Percentiles rank a stretch among this genome's conserved stretches.
Evolutionary conservation across 53 echinoderm and acorn worm genomes (phyloP).

Genomic region (Echinometra lucunter): DNA sequence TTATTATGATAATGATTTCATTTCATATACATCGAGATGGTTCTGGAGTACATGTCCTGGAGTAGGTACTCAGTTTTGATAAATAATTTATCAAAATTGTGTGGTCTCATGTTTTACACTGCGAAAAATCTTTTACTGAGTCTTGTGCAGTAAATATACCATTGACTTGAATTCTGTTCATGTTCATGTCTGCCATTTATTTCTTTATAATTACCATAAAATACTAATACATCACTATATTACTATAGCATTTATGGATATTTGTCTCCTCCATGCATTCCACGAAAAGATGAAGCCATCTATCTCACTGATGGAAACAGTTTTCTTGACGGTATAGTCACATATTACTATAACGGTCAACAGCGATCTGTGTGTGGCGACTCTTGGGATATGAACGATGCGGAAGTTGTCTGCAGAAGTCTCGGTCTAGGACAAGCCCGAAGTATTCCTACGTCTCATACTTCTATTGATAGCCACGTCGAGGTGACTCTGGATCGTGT

Average conservation of each 20-base stretch:
- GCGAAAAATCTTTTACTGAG: too few relatives aligned
- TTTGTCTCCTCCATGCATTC: background rate
- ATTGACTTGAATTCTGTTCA: too few relatives aligned
- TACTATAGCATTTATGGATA: background rate
- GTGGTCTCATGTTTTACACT: too few relatives aligned
- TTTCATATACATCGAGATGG: too few relatives aligned
- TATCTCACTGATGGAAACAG: background rate
- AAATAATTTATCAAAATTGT: too few relatives aligned
- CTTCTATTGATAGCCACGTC: background rate
- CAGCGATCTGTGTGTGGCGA: background rate
- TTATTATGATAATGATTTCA: too few relatives aligned
- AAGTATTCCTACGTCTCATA: background rate
- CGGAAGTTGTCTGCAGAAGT: constrained; percentile 19
- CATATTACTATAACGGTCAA: constrained; percentile 20
- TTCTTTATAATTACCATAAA: background rate
- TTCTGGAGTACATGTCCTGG: too few relatives aligned
- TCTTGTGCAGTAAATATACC: too few relatives aligned
- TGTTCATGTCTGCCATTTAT: background rate
- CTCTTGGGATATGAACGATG: background rate
- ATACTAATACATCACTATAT: background rate
- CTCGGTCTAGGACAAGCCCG: background rate
- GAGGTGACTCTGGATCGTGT: background rate
- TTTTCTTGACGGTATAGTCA: background rate
- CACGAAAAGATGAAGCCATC: background rate
- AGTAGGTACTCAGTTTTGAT: too few relatives aligned